Conservation (phyloP, 2,797 vertebrate genomes). For the Chloroceryle inda region DNA sequence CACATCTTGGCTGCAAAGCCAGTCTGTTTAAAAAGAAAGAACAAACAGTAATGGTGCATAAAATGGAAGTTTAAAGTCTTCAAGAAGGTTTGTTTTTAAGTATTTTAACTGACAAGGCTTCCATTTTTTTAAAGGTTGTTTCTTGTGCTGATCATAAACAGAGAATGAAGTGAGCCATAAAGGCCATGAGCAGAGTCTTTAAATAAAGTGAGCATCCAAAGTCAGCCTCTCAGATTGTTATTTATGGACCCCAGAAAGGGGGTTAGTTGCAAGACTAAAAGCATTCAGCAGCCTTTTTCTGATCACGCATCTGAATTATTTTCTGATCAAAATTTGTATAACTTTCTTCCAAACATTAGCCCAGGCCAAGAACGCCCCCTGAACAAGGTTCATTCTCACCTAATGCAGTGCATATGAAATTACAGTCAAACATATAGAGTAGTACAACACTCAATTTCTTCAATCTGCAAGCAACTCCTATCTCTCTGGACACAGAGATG, state of each 20-base stretch:
- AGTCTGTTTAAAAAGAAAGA: slow-evolving; percentile 4
- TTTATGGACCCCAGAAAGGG: not conserved
- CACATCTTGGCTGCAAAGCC: slow-evolving; percentile 6
- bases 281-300: not conserved
- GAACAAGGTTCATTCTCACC: not conserved
- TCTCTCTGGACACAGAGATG: not conserved
- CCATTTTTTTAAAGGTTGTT: not conserved
- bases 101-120: not conserved
- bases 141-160: not conserved
- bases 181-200: not conserved
- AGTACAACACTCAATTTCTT: not conserved
- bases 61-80: not conserved
- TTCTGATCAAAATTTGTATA: not conserved
- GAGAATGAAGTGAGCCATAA: not conserved
- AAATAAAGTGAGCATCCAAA: not conserved
- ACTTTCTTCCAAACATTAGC: not conserved
- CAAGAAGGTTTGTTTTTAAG: not conserved
- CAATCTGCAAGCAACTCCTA: not conserved
- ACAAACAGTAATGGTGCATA: not conserved
- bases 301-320: not conserved
- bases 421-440: accelerated
- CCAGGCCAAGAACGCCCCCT: not conserved
- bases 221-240: accelerated
- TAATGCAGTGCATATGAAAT: not conserved
- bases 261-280: not conserved